Evolutionary conservation across 1,140 invertebrate species (phyloP).

Genomic region (Notospermus geniculatus): DNA sequence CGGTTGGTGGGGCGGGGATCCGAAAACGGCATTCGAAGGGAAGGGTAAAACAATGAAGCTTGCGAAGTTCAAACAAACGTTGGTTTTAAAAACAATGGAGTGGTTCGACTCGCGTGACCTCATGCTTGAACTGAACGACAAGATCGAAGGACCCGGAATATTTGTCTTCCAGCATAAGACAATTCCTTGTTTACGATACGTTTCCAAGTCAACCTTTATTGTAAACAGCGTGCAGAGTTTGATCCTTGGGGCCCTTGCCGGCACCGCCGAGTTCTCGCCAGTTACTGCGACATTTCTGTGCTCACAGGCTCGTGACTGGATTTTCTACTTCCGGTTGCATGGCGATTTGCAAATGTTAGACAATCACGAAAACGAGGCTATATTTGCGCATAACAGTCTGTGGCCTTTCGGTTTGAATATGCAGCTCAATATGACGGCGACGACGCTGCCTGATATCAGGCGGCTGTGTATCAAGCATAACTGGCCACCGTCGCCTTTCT

Average conservation of each 20-base stretch:
- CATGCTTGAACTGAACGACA: constrained; percentile 5
- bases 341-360: background rate
- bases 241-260: background rate
- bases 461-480: background rate
- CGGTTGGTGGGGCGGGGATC: constrained; percentile 2
- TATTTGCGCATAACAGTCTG: background rate
- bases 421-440: background rate
- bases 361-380: background rate
- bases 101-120: background rate
- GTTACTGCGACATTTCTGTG: background rate
- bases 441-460: background rate
- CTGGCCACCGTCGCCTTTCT: background rate
- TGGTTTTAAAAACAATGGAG: constrained; percentile 10
- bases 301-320: background rate
- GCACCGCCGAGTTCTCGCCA: constrained; percentile 1
- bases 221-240: background rate
- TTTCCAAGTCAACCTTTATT: background rate
- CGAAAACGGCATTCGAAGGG: background rate
- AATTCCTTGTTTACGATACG: background rate
- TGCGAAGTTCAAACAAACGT: background rate
- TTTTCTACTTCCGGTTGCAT: background rate
- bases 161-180: constrained; percentile 9
- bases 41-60: constrained; percentile 5
- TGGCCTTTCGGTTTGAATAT: constrained; percentile 2
- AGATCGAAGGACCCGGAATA: background rate